Evolutionary conservation across 2,113 vertebrate species (phyloP).

Genomic region (Antigone vipio): DNA sequence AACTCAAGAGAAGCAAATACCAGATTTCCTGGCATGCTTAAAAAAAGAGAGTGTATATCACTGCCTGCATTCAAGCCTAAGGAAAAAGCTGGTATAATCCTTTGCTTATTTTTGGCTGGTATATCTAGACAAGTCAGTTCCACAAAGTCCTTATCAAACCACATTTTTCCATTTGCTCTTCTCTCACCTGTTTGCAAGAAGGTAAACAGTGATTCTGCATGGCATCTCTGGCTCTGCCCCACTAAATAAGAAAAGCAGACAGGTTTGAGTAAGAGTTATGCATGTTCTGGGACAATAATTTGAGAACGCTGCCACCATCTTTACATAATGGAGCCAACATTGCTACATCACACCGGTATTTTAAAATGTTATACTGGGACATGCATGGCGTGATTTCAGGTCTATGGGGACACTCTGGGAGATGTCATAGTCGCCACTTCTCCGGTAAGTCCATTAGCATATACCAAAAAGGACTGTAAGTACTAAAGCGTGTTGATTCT

Average conservation of each 20-base stretch:
- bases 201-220: conserved; percentile 52
- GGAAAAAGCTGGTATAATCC: neutral
- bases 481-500: neutral
- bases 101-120: neutral
- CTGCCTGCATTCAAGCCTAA: neutral
- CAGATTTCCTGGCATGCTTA: neutral
- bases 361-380: neutral
- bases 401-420: neutral
- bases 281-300: neutral
- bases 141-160: neutral
- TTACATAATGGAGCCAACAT: neutral
- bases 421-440: neutral
- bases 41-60: neutral
- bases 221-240: neutral
- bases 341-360: neutral
- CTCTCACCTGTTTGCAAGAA: conserved; percentile 66
- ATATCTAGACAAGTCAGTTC: neutral
- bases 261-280: neutral
- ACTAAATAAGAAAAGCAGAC: neutral
- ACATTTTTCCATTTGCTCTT: neutral
- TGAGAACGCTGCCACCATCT: neutral
- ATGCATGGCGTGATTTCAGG: neutral
- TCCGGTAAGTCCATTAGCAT: neutral
- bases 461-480: neutral
- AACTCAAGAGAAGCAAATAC: neutral